These are phyloP conservation scores for Phymastichus coffea DNA, from an alignment of 1,140 invertebrate species.

Conservation along the genomic window DNA sequence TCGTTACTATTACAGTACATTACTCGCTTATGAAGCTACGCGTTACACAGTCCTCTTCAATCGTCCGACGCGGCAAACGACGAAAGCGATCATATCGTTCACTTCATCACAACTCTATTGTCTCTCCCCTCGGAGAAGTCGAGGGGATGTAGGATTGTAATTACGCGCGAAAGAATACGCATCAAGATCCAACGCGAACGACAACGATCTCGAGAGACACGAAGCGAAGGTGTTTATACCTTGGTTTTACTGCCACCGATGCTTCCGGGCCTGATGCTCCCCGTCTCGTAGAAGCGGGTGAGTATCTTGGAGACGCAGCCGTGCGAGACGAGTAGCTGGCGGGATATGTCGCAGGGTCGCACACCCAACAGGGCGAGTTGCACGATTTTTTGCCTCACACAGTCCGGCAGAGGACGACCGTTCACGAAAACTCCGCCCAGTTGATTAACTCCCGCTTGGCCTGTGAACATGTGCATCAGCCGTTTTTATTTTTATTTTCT, in stretches of 20 bases:
- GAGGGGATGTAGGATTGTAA: too few species aligned
- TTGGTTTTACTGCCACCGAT: slow-evolving; percentile 91
- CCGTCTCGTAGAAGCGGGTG: slow-evolving; percentile 93
- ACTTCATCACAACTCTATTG: too few species aligned
- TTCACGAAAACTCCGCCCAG: slow-evolving; percentile 95
- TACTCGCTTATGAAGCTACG: too few species aligned
- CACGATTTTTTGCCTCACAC: slow-evolving; percentile 90
- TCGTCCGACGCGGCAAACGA: too few species aligned
- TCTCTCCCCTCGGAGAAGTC: too few species aligned
- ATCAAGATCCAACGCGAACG: too few species aligned
- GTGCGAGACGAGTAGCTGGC: slow-evolving; percentile 92
- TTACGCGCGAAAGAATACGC: background rate
- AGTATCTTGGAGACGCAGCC: slow-evolving; percentile 97
- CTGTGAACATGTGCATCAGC: slow-evolving; percentile 66
- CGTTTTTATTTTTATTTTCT: too few species aligned
- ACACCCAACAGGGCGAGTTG: slow-evolving; percentile 90
- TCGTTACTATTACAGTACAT: too few species aligned
- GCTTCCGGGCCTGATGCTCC: slow-evolving; percentile 86
- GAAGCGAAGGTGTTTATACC: too few species aligned
- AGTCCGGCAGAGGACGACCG: slow-evolving; percentile 89
- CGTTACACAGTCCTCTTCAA: too few species aligned
- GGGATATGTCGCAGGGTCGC: slow-evolving; percentile 92
- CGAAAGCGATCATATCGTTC: too few species aligned
- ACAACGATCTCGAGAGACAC: too few species aligned
- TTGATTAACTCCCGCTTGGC: slow-evolving; percentile 94